Base-by-base conservation (phyloP, 2,888 invertebrate species). In the Escarpia spicata region DNA sequence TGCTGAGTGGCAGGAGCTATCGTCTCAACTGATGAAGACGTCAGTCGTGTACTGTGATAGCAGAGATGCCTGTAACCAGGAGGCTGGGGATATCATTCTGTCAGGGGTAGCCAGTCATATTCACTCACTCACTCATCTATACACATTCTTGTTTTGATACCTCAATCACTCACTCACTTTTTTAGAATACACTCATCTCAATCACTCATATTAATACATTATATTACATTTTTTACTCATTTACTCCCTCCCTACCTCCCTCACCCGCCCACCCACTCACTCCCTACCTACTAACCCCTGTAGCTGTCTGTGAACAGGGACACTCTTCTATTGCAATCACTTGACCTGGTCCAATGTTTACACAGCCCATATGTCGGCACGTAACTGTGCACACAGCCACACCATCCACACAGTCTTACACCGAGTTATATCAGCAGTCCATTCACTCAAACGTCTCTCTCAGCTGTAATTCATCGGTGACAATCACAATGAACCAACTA, bases 31-130 rank as follows among this genome's bases (percentile, higher is more conserved):
- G 58, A 97, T 97, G 96, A 95, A 95, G 92, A 95, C 96, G 37
- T 95, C 97, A 2, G 95, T 96, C 19, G 96, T 97, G 19, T 97
- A 97, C 95, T 97, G 97, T 0, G 97, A 98, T 95, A 97, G 97
- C 93, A 95, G 96, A 95, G 96, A 96, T 37, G 97, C 97, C 91
- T 97, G 97, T 1, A 94, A 96, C 58, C 96, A 95, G 15, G 97
- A 97, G 95, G 95, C 97, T 93, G 96, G 96, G 4, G 97, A 97
- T 93, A 95, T 97, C 37, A 96, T 96, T 45, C 96, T 97, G 44
- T 95, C 97, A 3, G 97, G 97, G 92, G 97, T 97, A 19, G 43
- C 15, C 44, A 37, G 10, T 43, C 91, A 10, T 12, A 9, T 9
- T 10, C 10, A 1, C 45, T 45, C 45, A n/a, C 60, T 58, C 60